These are phyloP conservation scores for Miniopterus natalensis DNA, from an alignment of 2,113 vertebrate species.

Conservation along the genomic window DNA sequence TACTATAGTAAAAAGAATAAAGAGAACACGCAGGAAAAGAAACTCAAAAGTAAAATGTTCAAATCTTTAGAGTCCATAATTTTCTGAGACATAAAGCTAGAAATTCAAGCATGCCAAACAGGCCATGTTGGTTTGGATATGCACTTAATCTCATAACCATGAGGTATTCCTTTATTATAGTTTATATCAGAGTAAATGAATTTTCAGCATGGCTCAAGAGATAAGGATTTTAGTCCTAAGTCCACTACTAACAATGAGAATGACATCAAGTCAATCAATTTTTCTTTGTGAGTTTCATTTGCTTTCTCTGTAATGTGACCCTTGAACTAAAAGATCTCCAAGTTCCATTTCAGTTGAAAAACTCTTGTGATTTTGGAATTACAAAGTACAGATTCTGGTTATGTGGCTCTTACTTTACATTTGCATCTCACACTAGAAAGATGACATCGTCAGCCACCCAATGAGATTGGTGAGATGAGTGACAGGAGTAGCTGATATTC, in stretches of 20 bases:
- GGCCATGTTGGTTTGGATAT: not conserved
- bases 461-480: not conserved
- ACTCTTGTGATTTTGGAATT: not conserved
- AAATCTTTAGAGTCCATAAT: not conserved
- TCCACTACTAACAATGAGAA: not conserved
- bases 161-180: not conserved
- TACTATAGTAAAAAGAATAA: conserved; percentile 28
- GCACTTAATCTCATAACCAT: not conserved
- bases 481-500: not conserved
- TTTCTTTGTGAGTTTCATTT: not conserved
- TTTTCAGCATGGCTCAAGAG: not conserved
- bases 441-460: not conserved
- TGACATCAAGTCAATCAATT: not conserved
- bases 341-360: not conserved
- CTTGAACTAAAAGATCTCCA: not conserved
- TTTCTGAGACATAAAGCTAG: conserved; percentile 29
- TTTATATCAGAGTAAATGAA: not conserved
- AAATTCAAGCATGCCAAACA: not conserved
- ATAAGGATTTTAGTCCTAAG: not conserved
- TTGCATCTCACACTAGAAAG: not conserved
- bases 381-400: not conserved
- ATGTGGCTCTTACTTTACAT: not conserved
- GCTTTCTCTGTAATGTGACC: not conserved
- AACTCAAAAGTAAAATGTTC: not conserved
- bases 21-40: not conserved